These are phyloP conservation scores for Prunella strophiata DNA, from an alignment of 2,797 vertebrate genomes.

Conservation along the genomic window DNA sequence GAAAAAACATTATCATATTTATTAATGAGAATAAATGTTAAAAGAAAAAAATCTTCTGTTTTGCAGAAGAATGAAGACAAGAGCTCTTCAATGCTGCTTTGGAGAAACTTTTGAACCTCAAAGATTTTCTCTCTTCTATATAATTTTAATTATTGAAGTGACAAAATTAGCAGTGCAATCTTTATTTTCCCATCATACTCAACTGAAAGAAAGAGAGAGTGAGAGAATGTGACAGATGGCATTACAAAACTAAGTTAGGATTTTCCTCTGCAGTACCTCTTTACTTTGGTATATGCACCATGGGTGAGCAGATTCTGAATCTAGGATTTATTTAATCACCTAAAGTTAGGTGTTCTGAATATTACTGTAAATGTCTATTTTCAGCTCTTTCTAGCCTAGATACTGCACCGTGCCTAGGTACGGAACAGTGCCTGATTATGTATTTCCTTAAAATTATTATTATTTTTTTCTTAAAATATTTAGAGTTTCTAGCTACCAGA, in stretches of 20 bases:
- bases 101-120: not conserved
- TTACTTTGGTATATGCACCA: not conserved
- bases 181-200: not conserved
- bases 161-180: not conserved
- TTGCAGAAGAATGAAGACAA: not conserved
- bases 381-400: not conserved
- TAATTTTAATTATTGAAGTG: not conserved
- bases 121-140: not conserved
- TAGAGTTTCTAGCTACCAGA: not conserved
- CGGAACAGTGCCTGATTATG: not conserved
- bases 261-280: not conserved
- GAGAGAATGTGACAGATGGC: not conserved
- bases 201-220: not conserved
- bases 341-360: not conserved
- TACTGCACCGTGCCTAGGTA: not conserved
- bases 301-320: not conserved
- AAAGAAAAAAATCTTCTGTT: not conserved
- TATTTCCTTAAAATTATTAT: not conserved
- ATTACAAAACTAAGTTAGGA: not conserved
- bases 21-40: not conserved
- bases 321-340: not conserved
- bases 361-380: not conserved
- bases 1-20: not conserved
- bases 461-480: not conserved
- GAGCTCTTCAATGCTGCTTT: not conserved